These are phyloP conservation scores for Coreoperca whiteheadi DNA, from an alignment of 2,113 vertebrate species.

Conservation along the genomic window DNA sequence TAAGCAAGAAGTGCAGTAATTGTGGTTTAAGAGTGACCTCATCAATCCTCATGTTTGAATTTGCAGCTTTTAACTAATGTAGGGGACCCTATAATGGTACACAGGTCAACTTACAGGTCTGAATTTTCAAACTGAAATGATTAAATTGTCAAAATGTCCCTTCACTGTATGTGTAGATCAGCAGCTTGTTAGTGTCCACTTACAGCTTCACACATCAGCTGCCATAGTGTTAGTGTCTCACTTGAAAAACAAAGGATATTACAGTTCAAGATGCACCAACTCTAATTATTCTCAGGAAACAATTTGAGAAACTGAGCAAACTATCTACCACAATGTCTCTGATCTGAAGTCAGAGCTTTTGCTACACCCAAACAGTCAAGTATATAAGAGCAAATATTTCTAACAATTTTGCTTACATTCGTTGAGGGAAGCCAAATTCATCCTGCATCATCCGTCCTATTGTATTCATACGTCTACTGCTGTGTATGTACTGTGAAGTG, in stretches of 20 bases:
- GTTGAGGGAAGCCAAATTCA: neutral
- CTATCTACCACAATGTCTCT: neutral
- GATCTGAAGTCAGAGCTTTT: neutral
- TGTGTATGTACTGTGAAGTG: too few relatives aligned
- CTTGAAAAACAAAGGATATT: neutral
- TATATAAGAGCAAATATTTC: neutral
- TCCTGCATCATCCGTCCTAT: too few relatives aligned
- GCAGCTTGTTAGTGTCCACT: neutral
- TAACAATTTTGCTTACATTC: neutral
- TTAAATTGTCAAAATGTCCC: neutral
- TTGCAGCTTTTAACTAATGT: slow-evolving; percentile 8
- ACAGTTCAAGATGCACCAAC: neutral
- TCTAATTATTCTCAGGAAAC: neutral
- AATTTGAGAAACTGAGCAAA: neutral
- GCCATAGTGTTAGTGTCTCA: neutral
- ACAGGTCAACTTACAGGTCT: neutral
- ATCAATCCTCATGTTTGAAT: slow-evolving; percentile 5
- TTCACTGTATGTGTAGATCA: neutral
- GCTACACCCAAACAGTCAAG: neutral
- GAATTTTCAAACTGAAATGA: slow-evolving; percentile 3
- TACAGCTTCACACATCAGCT: neutral
- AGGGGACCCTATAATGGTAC: neutral
- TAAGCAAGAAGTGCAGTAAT: slow-evolving; percentile 45
- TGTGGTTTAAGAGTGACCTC: slow-evolving; percentile 38
- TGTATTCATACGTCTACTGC: too few relatives aligned